Percentiles rank a stretch among this genome's conserved stretches.
phyloP scores from a whole-genome alignment of 53 echinoderm and acorn worm genomes.

The Henricia sp. region DNA sequence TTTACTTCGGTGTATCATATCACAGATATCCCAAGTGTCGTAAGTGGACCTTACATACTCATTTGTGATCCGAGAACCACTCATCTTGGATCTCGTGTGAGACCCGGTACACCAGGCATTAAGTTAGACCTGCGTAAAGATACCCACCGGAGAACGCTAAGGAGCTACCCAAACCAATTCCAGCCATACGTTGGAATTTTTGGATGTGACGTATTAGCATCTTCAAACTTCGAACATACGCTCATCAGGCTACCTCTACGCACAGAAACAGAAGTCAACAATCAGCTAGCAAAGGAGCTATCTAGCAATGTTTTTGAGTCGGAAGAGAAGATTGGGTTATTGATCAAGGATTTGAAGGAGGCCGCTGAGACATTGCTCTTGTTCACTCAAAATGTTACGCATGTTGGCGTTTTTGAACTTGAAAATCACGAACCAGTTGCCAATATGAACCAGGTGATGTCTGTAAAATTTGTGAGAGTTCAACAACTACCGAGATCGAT shows the following conservation, averaged over 20 bases:
- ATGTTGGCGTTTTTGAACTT: slow-evolving; percentile 44
- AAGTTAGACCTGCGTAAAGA: slow-evolving; percentile 69
- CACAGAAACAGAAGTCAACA: slow-evolving; percentile 39
- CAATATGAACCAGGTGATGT: slow-evolving; percentile 10
- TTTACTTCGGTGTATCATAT: slow-evolving; percentile 95
- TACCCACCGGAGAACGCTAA: slow-evolving; percentile 35
- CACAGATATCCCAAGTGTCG: slow-evolving; percentile 92
- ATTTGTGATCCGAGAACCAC: slow-evolving; percentile 84
- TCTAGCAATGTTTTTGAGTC: slow-evolving; percentile 56
- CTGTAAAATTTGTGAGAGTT: slow-evolving; percentile 3
- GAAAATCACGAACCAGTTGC: not conserved
- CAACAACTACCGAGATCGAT: slow-evolving; percentile 42
- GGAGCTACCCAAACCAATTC: slow-evolving; percentile 85
- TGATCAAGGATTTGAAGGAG: slow-evolving; percentile 65
- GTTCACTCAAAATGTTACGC: slow-evolving; percentile 83
- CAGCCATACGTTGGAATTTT: slow-evolving; percentile 86
- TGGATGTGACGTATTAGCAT: slow-evolving; percentile 55
- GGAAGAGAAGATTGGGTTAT: slow-evolving; percentile 35
- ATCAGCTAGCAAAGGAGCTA: slow-evolving; percentile 62
- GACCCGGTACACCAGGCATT: slow-evolving; percentile 71
- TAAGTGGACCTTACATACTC: slow-evolving; percentile 77
- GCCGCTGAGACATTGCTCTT: slow-evolving; percentile 71
- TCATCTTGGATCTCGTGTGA: slow-evolving; percentile 68
- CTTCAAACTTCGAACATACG: slow-evolving; percentile 64
- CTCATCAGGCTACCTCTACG: slow-evolving; percentile 90